Percentiles rank a stretch among this genome's conserved stretches.
Evolutionary conservation across 2,113 vertebrate species (phyloP).

Genomic region (Lontra canadensis): DNA sequence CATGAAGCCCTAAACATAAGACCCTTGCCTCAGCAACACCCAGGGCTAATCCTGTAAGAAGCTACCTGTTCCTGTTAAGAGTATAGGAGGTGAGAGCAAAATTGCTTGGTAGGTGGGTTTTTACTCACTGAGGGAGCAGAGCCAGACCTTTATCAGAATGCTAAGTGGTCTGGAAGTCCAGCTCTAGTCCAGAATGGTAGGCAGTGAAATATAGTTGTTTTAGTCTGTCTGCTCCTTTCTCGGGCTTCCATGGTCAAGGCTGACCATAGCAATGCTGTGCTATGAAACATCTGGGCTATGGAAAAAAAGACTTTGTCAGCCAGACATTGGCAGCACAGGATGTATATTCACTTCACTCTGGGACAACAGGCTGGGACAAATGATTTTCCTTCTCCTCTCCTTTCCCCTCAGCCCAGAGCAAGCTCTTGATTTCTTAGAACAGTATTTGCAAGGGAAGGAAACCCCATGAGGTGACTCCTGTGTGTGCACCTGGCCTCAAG

Average conservation of each 20-base stretch:
- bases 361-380: neutral
- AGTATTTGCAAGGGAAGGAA: neutral
- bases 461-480: rapidly evolving
- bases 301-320: neutral
- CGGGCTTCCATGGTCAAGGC: neutral
- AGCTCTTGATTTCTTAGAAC: neutral
- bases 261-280: too few species aligned
- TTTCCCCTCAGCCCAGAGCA: neutral
- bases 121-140: neutral
- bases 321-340: neutral
- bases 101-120: neutral
- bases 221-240: neutral
- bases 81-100: rapidly evolving
- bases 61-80: neutral
- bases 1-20: too few species aligned
- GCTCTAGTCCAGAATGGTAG: neutral
- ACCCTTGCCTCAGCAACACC: neutral
- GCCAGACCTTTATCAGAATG: neutral
- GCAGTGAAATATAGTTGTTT: too few species aligned
- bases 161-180: neutral
- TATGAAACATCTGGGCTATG: neutral
- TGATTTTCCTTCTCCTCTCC: neutral
- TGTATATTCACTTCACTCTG: too few species aligned
- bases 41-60: neutral
- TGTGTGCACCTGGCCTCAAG: rapidly evolving